Evolutionary conservation across 2,888 invertebrate species (phyloP).

Genomic region (Chaetoderma sp.): DNA sequence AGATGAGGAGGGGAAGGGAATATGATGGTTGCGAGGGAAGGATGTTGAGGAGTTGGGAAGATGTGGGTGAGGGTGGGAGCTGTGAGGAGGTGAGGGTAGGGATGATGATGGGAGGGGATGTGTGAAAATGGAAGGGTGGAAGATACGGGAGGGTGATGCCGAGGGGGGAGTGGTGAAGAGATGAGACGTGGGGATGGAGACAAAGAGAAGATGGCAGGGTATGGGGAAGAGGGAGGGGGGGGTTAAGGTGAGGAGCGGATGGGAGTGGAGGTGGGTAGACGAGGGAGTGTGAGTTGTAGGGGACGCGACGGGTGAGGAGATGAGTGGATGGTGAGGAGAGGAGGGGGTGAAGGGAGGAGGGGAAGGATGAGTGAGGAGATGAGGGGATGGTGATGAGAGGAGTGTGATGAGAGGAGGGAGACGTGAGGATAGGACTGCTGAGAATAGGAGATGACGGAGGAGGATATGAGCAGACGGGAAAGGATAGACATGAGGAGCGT

Average conservation of each 20-base stretch:
- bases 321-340: neutral
- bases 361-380: too few species aligned
- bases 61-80: neutral
- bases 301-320: too few species aligned
- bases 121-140: neutral
- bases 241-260: neutral
- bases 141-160: neutral
- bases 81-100: neutral
- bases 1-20: neutral
- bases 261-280: too few species aligned
- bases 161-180: neutral
- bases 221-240: neutral
- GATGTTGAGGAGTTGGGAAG: neutral
- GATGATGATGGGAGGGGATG: neutral
- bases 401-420: too few species aligned
- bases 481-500: too few species aligned
- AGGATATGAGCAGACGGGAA: too few species aligned
- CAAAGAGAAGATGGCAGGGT: neutral
- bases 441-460: too few species aligned
- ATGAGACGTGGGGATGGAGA: neutral
- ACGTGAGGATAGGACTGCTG: too few species aligned
- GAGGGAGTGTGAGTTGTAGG: too few species aligned
- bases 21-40: neutral
- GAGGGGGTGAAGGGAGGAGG: neutral
- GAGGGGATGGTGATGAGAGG: too few species aligned